Evolutionary conservation across 2,113 vertebrate species (phyloP).

Genomic region (Phyllopteryx taeniolatus): DNA sequence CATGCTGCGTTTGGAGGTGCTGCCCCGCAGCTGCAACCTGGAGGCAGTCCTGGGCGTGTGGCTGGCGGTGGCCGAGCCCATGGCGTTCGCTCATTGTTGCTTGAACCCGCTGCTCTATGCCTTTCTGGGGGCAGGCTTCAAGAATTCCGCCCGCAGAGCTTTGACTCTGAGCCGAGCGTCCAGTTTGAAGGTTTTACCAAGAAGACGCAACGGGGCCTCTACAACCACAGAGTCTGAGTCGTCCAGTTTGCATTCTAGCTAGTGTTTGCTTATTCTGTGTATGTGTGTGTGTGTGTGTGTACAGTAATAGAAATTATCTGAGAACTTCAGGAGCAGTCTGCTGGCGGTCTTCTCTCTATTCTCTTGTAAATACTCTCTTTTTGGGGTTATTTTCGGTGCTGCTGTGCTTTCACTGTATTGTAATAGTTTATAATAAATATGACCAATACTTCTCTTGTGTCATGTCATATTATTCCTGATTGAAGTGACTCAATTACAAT

Average conservation of each 20-base stretch:
- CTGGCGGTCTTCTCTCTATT: conserved; percentile 57
- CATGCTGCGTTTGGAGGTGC: conserved; percentile 81
- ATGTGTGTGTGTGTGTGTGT: conserved; percentile 18
- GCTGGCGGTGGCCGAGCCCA: conserved; percentile 88
- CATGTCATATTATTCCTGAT: conserved; percentile 15
- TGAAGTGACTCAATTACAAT: conserved; percentile 10
- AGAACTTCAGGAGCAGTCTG: conserved; percentile 48
- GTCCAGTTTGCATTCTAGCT: conserved; percentile 97
- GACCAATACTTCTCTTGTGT: background rate
- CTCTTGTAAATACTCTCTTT: conserved; percentile 50
- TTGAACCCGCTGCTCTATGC: conserved; percentile 96
- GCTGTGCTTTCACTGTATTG: conserved; percentile 10
- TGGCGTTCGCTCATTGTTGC: conserved; percentile 96
- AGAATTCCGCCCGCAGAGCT: conserved; percentile 90
- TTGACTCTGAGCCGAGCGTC: conserved; percentile 88
- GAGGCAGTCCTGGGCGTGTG: conserved; percentile 81
- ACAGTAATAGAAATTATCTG: conserved; percentile 9
- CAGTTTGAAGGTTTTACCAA: conserved; percentile 90
- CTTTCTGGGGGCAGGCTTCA: conserved; percentile 96
- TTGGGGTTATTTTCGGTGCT: conserved; percentile 9
- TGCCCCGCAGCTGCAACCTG: conserved; percentile 81
- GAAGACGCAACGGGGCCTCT: conserved; percentile 86
- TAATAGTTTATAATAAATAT: conserved; percentile 58
- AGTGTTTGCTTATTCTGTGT: conserved; percentile 28
- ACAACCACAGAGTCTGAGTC: conserved; percentile 96